A percentile compares a stretch with the other conserved stretches of the same genome.
These are phyloP conservation scores for Drosophila austrosaltans DNA, from an alignment of 2,888 invertebrate genomes.

Conservation along the genomic window DNA sequence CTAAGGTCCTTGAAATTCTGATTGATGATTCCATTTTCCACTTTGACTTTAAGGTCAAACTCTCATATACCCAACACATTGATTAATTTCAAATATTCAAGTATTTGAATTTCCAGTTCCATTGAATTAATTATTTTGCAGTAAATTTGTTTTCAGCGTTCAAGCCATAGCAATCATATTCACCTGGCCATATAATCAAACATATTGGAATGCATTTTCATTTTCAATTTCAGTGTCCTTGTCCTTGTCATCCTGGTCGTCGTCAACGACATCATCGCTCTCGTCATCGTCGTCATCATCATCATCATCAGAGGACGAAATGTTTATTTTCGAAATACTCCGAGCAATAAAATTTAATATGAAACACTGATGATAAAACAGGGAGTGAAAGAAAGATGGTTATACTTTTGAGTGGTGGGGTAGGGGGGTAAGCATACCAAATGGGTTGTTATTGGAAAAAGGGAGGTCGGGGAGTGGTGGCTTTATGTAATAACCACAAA, in stretches of 20 bases:
- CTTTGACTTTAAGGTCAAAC: not conserved
- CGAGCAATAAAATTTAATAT: conserved; percentile 73
- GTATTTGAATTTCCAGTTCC: not conserved
- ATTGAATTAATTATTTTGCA: too few relatives aligned
- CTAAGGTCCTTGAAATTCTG: not conserved
- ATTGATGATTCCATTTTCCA: conserved; percentile 2
- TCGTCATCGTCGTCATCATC: not conserved
- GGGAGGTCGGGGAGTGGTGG: not conserved
- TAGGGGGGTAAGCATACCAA: too few relatives aligned
- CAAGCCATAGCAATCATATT: too few relatives aligned
- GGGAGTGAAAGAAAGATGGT: conserved; percentile 3
- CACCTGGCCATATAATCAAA: conserved; percentile 61
- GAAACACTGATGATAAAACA: conserved; percentile 64
- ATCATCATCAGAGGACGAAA: conserved; percentile 25
- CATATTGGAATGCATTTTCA: conserved; percentile 50
- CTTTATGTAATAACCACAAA: conserved; percentile 64
- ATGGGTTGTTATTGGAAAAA: not conserved
- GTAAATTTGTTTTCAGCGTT: too few relatives aligned
- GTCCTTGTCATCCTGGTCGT: too few relatives aligned
- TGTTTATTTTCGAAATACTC: conserved; percentile 49
- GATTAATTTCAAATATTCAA: not conserved
- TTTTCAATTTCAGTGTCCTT: too few relatives aligned
- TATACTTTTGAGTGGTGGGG: not conserved
- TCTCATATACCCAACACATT: not conserved
- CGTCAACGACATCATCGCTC: too few relatives aligned